Percentiles rank a stretch among this genome's conserved stretches.
Conservation (phyloP, 2,113 vertebrate genomes). For the Brienomyrus brachyistius region DNA sequence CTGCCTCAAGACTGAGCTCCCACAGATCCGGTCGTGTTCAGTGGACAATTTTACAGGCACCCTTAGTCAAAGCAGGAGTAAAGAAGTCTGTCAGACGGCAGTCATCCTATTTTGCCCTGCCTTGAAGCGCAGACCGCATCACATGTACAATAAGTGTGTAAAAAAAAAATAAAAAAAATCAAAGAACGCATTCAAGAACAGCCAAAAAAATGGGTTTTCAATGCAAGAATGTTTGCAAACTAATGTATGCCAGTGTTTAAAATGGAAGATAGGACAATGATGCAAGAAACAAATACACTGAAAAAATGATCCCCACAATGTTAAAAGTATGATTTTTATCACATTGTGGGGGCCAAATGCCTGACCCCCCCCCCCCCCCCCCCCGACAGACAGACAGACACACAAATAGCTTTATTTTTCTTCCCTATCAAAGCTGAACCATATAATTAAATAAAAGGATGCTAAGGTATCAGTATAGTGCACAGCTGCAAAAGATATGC, state of each 20-base stretch:
- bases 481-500: neutral
- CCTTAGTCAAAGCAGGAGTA: neutral
- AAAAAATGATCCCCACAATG: neutral
- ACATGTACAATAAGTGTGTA: conserved; percentile 33
- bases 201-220: neutral
- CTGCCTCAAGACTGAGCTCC: neutral
- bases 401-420: too few species aligned
- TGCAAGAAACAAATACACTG: neutral
- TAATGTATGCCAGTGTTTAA: neutral
- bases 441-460: neutral
- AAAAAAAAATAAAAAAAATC: conserved; percentile 13
- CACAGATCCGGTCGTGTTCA: neutral
- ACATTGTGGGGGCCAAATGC: neutral
- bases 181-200: conserved; percentile 1
- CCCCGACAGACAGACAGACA: too few species aligned
- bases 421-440: neutral
- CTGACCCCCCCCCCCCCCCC: too few species aligned
- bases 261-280: neutral
- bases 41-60: neutral
- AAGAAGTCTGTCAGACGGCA: neutral
- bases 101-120: neutral
- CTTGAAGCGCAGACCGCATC: conserved; percentile 23
- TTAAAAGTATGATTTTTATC: neutral
- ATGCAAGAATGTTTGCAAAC: neutral
- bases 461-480: neutral